Conservation (phyloP, 2,888 invertebrate species). For the Tigriopus californicus region DNA sequence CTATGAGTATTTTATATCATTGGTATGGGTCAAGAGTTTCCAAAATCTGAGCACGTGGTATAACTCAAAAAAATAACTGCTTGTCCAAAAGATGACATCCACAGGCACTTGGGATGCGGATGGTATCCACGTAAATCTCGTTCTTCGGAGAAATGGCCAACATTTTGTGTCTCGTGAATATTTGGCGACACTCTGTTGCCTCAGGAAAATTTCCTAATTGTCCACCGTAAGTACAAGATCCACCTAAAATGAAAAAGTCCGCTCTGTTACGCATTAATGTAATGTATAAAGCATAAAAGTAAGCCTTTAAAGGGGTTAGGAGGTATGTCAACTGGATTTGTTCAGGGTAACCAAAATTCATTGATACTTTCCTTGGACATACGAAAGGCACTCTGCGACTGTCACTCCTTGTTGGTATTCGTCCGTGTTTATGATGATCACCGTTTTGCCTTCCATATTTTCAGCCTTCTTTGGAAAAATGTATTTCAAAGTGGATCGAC, state of each 20-base stretch:
- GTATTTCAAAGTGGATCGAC: background rate
- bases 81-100: slow-evolving; percentile 2
- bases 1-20: too few species aligned
- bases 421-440: background rate
- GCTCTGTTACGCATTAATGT: too few species aligned
- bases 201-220: background rate
- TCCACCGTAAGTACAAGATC: slow-evolving; percentile 8
- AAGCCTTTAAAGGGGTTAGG: too few species aligned
- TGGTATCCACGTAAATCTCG: background rate
- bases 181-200: background rate
- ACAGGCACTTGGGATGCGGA: slow-evolving; percentile 4
- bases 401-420: slow-evolving; percentile 6
- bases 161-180: background rate
- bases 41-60: too few species aligned
- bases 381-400: background rate
- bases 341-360: background rate
- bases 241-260: background rate
- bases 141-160: background rate
- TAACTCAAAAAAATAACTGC: background rate
- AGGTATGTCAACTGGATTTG: background rate
- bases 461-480: slow-evolving; percentile 5
- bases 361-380: background rate
- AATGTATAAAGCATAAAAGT: too few species aligned
- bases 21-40: too few species aligned
- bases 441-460: background rate